phyloP scores from a whole-genome alignment of 2,113 vertebrate genomes.

The Pelodiscus sinensis region DNA sequence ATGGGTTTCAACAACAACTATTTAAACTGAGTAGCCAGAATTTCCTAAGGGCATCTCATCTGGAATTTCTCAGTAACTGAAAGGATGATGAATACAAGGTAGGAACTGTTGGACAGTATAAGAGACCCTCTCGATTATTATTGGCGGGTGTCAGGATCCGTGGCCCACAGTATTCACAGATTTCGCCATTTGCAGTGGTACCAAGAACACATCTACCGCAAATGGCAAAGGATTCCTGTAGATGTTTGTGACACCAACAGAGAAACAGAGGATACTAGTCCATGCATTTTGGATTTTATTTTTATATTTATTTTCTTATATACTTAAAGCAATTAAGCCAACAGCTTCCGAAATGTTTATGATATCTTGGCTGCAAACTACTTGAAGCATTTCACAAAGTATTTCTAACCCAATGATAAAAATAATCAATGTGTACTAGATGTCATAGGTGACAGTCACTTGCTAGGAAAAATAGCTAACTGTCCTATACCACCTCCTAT shows the following conservation, averaged over 20 bases:
- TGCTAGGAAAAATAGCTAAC: not conserved
- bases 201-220: too few species aligned
- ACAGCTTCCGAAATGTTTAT: not conserved
- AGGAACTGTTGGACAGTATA: not conserved
- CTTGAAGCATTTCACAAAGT: not conserved
- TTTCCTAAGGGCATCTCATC: not conserved
- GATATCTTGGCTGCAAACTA: not conserved
- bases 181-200: too few species aligned
- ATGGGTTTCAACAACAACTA: not conserved
- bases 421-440: not conserved
- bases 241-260: not conserved
- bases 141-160: too few species aligned
- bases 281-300: not conserved
- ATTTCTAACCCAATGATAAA: not conserved
- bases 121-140: too few species aligned
- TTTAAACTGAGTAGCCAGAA: not conserved
- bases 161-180: too few species aligned
- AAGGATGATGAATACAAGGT: not conserved
- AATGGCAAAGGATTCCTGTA: not conserved
- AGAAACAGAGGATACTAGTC: not conserved
- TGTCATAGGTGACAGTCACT: not conserved
- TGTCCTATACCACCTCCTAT: not conserved
- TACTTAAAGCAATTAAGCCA: not conserved
- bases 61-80: not conserved
- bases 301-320: not conserved